phyloP scores from a whole-genome alignment of 1,140 invertebrate species.

The Microplitis demolitor region DNA sequence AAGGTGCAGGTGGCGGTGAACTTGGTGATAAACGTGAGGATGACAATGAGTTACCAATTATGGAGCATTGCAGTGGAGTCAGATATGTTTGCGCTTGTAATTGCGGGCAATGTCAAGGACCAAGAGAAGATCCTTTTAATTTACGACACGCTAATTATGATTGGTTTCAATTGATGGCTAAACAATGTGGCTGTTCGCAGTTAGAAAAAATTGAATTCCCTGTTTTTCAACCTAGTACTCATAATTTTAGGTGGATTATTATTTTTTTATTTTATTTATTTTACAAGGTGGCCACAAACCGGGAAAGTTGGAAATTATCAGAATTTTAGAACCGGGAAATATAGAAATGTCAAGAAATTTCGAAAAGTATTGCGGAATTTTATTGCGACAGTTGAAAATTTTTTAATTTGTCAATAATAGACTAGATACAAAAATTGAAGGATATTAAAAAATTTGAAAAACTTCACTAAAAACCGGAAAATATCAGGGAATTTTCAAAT shows the following conservation, averaged over 20 bases:
- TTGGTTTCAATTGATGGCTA: slow-evolving; percentile 79
- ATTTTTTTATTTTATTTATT: slow-evolving; percentile 16
- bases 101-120: slow-evolving; percentile 83
- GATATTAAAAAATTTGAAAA: too few relatives aligned
- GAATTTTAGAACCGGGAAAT: too few relatives aligned
- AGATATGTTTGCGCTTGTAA: slow-evolving; percentile 86
- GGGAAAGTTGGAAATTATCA: too few relatives aligned
- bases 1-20: slow-evolving; percentile 58
- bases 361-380: too few relatives aligned
- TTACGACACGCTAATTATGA: slow-evolving; percentile 84
- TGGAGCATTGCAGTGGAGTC: slow-evolving; percentile 79
- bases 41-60: slow-evolving; percentile 56
- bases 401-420: too few relatives aligned
- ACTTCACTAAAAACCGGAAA: too few relatives aligned
- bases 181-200: slow-evolving; percentile 75
- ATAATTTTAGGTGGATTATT: slow-evolving; percentile 49
- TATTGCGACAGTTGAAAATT: too few relatives aligned
- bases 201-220: slow-evolving; percentile 78
- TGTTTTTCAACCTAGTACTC: slow-evolving; percentile 79
- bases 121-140: slow-evolving; percentile 88
- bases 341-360: too few relatives aligned
- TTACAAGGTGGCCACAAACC: too few relatives aligned
- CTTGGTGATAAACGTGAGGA: slow-evolving; percentile 44
- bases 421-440: too few relatives aligned
- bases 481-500: too few relatives aligned